phyloP scores from a whole-genome alignment of 2,113 vertebrate genomes.

The Hippoglossus stenolepis region DNA sequence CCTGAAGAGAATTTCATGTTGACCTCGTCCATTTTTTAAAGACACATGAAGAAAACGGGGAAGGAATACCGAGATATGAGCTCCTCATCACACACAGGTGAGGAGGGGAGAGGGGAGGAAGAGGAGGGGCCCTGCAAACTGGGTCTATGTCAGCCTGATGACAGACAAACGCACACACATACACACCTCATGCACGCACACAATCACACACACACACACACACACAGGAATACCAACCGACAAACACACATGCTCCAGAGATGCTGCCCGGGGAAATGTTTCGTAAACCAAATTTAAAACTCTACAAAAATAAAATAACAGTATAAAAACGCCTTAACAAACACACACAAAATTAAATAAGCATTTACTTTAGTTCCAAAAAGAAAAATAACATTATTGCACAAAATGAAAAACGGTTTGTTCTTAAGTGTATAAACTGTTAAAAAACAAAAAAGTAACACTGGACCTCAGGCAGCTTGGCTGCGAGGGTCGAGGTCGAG shows the following conservation, averaged over 20 bases:
- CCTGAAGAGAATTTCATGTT: slow-evolving; percentile 11
- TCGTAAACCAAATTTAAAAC: slow-evolving; percentile 86
- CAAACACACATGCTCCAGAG: slow-evolving; percentile 55
- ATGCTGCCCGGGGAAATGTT: slow-evolving; percentile 86
- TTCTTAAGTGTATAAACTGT: slow-evolving; percentile 60
- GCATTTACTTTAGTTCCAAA: slow-evolving; percentile 75
- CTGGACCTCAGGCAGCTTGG: slow-evolving; percentile 64
- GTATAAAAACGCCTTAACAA: slow-evolving; percentile 76
- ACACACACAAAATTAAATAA: slow-evolving; percentile 91
- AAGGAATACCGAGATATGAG: slow-evolving; percentile 2
- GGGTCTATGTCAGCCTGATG: slow-evolving; percentile 30
- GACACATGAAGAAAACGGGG: background rate
- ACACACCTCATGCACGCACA: background rate
- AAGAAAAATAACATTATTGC: slow-evolving; percentile 88
- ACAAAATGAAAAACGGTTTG: slow-evolving; percentile 85
- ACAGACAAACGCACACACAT: slow-evolving; percentile 8
- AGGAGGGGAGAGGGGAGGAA: background rate
- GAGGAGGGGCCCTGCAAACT: slow-evolving; percentile 10
- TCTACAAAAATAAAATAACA: slow-evolving; percentile 85
- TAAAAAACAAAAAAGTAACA: slow-evolving; percentile 35
- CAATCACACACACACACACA: too few relatives aligned
- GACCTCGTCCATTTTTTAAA: slow-evolving; percentile 22
- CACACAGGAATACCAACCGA: slow-evolving; percentile 15
- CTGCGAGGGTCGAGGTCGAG: slow-evolving; percentile 53
- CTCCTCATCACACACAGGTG: slow-evolving; percentile 8